These are phyloP conservation scores for Columba livia DNA, from an alignment of 2,113 vertebrate genomes.

Conservation along the genomic window DNA sequence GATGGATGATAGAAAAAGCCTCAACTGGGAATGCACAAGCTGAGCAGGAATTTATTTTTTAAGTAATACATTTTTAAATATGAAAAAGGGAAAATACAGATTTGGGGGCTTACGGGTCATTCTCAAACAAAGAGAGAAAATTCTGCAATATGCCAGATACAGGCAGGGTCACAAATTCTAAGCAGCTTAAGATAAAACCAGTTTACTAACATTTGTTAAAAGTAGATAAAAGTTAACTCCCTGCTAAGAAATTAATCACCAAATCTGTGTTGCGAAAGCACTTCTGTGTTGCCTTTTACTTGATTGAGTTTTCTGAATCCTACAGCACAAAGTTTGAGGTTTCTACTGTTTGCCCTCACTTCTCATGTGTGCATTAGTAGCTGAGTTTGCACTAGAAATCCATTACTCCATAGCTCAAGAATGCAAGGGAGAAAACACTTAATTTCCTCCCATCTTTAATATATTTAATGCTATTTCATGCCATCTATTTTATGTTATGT, in stretches of 20 bases:
- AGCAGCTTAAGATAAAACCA: conserved; percentile 23
- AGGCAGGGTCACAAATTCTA: background rate
- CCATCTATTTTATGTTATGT: conserved; percentile 46
- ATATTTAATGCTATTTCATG: conserved; percentile 22
- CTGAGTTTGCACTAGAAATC: conserved; percentile 19
- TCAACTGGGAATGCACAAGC: background rate
- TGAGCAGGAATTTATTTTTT: background rate
- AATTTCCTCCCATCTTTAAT: conserved; percentile 27
- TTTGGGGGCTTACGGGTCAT: background rate
- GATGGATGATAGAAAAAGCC: background rate
- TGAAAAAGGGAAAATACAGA: background rate
- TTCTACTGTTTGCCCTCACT: background rate
- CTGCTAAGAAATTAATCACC: background rate
- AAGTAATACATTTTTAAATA: background rate
- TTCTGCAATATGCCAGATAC: background rate
- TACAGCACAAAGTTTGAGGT: background rate
- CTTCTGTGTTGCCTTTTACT: background rate
- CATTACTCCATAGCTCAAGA: conserved; percentile 40
- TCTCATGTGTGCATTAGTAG: background rate
- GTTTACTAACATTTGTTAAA: background rate
- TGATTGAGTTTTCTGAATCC: background rate
- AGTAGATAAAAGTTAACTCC: conserved; percentile 23
- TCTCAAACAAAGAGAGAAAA: conserved; percentile 1
- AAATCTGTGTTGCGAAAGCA: background rate
- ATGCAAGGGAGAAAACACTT: conserved; percentile 27